Evolutionary conservation across 2,797 vertebrate species (phyloP).

Genomic region (Sandelia bainsii): DNA sequence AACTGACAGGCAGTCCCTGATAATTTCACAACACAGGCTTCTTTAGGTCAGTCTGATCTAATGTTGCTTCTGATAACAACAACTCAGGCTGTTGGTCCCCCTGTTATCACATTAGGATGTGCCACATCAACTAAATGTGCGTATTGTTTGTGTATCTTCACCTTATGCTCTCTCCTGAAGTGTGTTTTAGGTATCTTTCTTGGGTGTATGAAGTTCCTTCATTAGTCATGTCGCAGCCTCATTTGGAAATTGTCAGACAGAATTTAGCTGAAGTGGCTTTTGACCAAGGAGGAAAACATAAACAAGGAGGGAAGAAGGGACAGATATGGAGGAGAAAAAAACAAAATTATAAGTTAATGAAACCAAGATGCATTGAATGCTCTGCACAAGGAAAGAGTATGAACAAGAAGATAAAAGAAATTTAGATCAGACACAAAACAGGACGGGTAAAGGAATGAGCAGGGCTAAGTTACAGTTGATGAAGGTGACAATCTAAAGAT

Average conservation of each 20-base stretch:
- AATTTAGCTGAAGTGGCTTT: slow-evolving; percentile 32
- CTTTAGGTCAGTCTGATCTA: slow-evolving; percentile 3
- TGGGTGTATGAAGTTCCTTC: slow-evolving; percentile 24
- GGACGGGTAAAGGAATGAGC: slow-evolving; percentile 3
- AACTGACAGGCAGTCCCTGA: background rate
- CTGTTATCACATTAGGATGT: background rate
- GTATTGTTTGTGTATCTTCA: slow-evolving; percentile 16
- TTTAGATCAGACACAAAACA: slow-evolving; percentile 23
- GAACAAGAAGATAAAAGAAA: background rate
- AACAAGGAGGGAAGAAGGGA: background rate
- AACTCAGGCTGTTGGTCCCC: slow-evolving; percentile 1
- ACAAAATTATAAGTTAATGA: slow-evolving; percentile 13
- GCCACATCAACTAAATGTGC: slow-evolving; percentile 5
- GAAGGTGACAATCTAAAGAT: slow-evolving; percentile 35
- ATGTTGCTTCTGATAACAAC: slow-evolving; percentile 8
- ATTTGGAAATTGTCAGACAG: slow-evolving; percentile 42
- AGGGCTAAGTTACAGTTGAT: slow-evolving; percentile 7
- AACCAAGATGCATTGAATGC: background rate
- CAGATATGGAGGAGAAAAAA: slow-evolving; percentile 1
- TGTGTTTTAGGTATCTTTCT: slow-evolving; percentile 24
- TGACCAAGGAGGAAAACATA: slow-evolving; percentile 16
- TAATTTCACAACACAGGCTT: background rate
- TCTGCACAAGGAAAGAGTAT: background rate
- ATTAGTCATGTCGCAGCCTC: slow-evolving; percentile 41
- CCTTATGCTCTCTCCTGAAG: slow-evolving; percentile 1